Evolutionary conservation across 2,113 vertebrate genomes (phyloP).

Genomic region (Psilopsiagon aurifrons): DNA sequence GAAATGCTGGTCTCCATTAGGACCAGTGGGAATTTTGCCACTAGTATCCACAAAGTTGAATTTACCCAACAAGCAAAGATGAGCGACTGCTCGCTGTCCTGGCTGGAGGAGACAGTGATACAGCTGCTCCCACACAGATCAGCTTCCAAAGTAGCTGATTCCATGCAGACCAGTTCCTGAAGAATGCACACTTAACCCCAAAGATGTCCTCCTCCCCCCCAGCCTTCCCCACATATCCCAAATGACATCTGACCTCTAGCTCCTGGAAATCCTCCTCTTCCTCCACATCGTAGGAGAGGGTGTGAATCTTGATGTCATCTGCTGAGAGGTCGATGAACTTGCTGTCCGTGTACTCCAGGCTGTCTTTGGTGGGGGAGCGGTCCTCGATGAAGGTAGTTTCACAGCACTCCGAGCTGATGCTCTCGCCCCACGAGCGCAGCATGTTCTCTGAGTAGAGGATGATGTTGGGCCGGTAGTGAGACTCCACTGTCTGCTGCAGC

Average conservation of each 20-base stretch:
- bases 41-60: neutral
- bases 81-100: fast-evolving
- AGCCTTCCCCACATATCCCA: neutral
- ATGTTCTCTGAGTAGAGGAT: slow-evolving; percentile 86
- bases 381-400: slow-evolving; percentile 95
- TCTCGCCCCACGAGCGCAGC: slow-evolving; percentile 84
- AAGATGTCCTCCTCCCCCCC: neutral
- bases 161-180: neutral
- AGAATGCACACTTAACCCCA: neutral
- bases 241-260: slow-evolving; percentile 83
- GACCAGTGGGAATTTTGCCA: neutral
- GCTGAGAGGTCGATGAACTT: slow-evolving; percentile 85
- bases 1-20: neutral
- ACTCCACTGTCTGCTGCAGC: slow-evolving; percentile 81
- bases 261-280: slow-evolving; percentile 93
- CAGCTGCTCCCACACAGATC: neutral
- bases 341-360: slow-evolving; percentile 80
- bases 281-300: slow-evolving; percentile 89
- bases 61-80: neutral
- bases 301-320: slow-evolving; percentile 88
- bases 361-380: slow-evolving; percentile 79
- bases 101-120: neutral
- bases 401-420: slow-evolving; percentile 81
- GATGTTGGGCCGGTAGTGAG: slow-evolving; percentile 82
- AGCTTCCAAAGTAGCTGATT: neutral